Base-by-base conservation (phyloP, 1,140 invertebrate genomes). In the Cataglyphis hispanica region DNA sequence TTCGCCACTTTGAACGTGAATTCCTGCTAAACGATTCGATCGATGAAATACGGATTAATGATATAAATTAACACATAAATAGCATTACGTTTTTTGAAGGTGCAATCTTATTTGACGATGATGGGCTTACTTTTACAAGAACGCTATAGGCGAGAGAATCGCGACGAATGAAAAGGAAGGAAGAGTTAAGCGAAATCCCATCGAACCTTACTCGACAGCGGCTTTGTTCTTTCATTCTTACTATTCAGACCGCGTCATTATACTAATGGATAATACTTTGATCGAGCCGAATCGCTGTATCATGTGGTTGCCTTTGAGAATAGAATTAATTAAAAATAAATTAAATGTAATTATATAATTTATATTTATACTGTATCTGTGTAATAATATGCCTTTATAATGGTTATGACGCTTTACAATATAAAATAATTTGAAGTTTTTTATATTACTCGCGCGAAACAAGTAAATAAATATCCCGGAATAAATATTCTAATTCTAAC, bases 121-220 rank as follows among this genome's bases (percentile, higher is more conserved):
- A 16, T 46, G 3, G 0, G 13, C 0, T 50, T 5, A 50, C 5
- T 50, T 50, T 50, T 16, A 16, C 46, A 50, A 85, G 86, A 34
- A 88, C 74, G 25, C 34, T 81, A 58, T 53, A 64, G 60, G 31
- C 77, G 60, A 66, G 85, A 87, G 67, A 87, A 86, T 46, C 50
- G 58, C 8, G 37, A 40, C 19, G 16, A 63, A 3, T 13, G 22
- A 46, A 16, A 61, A 75, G 16, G 27, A 25, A 77, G 13, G 56
- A 66, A 66, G 31, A 22, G 19, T 50, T 50, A 53, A 2, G 6
- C 10, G 22, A 31, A 27, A 19, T 60, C 27, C 53, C 46, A 37
- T 16, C 64, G 37, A 37, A 13, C 10, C 11, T 37, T 64, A 78
- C 37, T 43, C 63, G 31, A 84, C 19, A 1, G 0, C 53, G 67